phyloP scores from a whole-genome alignment of 2,797 vertebrate species.

The Lophotriccus pileatus region DNA sequence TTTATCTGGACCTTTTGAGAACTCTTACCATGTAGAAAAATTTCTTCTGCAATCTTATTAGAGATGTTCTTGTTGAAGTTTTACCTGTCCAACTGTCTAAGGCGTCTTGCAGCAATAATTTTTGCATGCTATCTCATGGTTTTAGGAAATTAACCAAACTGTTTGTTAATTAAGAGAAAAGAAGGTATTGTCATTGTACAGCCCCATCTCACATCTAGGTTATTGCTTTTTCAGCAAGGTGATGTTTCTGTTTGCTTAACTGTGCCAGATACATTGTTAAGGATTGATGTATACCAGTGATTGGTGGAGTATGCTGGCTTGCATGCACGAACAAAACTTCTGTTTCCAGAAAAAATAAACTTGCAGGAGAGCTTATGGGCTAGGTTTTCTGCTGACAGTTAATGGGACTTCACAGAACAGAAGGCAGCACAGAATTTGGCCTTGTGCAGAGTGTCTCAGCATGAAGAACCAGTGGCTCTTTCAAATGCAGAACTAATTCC shows the following conservation, averaged over 20 bases:
- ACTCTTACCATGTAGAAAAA: neutral
- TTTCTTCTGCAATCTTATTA: neutral
- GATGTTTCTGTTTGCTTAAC: neutral
- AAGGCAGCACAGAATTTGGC: conserved; percentile 1
- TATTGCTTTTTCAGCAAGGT: neutral
- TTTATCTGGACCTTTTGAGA: neutral
- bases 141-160: neutral
- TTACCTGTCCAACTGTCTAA: neutral
- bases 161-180: neutral
- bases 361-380: neutral
- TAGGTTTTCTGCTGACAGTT: neutral
- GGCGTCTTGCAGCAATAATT: neutral
- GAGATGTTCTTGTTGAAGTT: neutral
- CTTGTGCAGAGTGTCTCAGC: neutral
- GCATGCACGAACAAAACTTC: neutral
- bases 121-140: neutral
- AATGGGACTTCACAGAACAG: neutral
- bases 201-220: neutral
- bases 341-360: conserved; percentile 29
- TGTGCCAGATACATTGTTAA: neutral
- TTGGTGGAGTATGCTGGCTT: neutral
- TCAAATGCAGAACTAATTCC: conserved; percentile 26
- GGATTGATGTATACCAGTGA: neutral
- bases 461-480: conserved; percentile 11
- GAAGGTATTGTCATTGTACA: neutral